These are phyloP conservation scores for Ariolimax columbianus DNA, from an alignment of 2,888 invertebrate genomes.

Conservation along the genomic window DNA sequence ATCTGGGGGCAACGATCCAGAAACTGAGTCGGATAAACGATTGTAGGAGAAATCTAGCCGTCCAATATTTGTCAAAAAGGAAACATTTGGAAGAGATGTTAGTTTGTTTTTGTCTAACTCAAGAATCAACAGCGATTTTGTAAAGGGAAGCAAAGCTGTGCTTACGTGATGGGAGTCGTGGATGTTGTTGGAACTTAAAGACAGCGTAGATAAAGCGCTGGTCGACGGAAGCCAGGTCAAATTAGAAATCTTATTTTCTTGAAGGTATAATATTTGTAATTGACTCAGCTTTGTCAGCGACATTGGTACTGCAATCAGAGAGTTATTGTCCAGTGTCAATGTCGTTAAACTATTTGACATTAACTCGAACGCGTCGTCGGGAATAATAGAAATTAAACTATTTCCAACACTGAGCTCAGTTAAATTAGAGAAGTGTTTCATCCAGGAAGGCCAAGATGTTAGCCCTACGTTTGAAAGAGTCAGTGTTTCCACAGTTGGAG, in stretches of 20 bases:
- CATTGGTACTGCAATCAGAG: not conserved
- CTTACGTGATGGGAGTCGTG: not conserved
- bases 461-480: not conserved
- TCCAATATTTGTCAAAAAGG: not conserved
- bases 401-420: not conserved
- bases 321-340: not conserved
- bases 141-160: not conserved
- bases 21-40: not conserved
- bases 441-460: not conserved
- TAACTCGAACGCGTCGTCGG: conserved; percentile 2
- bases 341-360: not conserved
- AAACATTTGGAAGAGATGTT: not conserved
- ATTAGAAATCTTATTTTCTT: not conserved
- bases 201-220: not conserved
- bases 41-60: not conserved
- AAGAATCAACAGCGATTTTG: not conserved
- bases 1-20: not conserved
- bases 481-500: not conserved
- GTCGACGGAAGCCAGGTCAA: not conserved
- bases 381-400: not conserved
- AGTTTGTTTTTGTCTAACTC: not conserved
- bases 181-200: not conserved
- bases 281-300: not conserved
- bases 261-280: not conserved
- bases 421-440: not conserved